Conservation (phyloP, 2,113 vertebrate species). For the Hyperoodon ampullatus region DNA sequence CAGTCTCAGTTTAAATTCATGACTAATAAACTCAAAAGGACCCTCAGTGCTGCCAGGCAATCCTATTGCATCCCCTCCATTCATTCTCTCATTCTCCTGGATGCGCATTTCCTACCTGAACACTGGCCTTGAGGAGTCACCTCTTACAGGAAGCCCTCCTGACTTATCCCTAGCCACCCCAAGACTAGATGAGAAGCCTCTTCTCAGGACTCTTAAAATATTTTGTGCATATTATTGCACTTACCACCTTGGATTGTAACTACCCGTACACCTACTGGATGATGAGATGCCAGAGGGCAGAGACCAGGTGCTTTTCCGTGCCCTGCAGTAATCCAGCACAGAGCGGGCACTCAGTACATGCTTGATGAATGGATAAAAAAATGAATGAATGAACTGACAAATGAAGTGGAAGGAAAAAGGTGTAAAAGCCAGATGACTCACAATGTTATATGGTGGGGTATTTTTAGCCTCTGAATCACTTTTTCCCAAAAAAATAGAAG, state of each 20-base stretch:
- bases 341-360: background rate
- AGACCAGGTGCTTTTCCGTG: background rate
- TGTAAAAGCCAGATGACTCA: background rate
- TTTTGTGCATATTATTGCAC: background rate
- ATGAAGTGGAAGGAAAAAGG: background rate
- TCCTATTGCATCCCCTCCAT: background rate
- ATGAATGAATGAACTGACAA: background rate
- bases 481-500: background rate
- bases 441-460: background rate
- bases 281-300: background rate
- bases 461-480: conserved; percentile 1
- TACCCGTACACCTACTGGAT: background rate
- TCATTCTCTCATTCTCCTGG: background rate
- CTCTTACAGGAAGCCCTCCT: background rate
- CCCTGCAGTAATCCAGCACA: background rate
- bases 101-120: background rate
- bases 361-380: background rate
- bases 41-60: background rate
- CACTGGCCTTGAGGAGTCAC: background rate
- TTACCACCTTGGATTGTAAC: background rate
- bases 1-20: background rate
- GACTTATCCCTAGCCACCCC: background rate
- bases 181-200: background rate
- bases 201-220: background rate
- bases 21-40: background rate